Evolutionary conservation across 2,888 invertebrate species (phyloP).

Genomic region (Embidobia sp.): DNA sequence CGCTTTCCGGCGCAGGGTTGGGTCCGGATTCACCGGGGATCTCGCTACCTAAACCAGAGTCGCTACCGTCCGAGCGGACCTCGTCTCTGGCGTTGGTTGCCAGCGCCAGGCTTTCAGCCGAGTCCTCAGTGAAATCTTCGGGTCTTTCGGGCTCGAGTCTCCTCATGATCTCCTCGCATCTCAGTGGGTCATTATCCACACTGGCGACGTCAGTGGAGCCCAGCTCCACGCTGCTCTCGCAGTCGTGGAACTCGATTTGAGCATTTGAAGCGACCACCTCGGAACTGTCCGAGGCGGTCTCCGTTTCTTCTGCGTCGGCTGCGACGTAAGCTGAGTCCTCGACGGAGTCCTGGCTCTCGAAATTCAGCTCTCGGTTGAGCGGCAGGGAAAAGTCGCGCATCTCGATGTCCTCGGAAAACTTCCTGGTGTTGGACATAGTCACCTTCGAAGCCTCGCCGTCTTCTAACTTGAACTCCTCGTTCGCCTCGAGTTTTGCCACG

Average conservation of each 20-base stretch:
- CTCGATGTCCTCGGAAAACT: constrained; percentile 59
- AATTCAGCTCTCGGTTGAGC: constrained; percentile 13
- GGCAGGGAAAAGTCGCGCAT: constrained; percentile 41
- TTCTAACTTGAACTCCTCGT: constrained; percentile 58
- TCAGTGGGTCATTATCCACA: constrained; percentile 71
- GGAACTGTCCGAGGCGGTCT: constrained; percentile 76
- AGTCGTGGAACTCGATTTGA: constrained; percentile 59
- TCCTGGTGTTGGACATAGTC: constrained; percentile 46
- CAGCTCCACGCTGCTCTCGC: constrained; percentile 66
- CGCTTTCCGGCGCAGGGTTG: constrained; percentile 80
- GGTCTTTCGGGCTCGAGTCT: constrained; percentile 76
- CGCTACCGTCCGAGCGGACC: constrained; percentile 89
- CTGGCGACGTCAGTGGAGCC: constrained; percentile 65
- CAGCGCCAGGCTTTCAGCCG: constrained; percentile 77
- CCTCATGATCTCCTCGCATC: constrained; percentile 72
- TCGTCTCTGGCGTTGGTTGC: constrained; percentile 77
- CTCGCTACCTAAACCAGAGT: constrained; percentile 92
- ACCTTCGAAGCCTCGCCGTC: constrained; percentile 38
- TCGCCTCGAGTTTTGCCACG: constrained; percentile 66
- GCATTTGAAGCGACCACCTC: constrained; percentile 68
- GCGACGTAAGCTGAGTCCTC: constrained; percentile 61
- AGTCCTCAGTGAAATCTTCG: constrained; percentile 78
- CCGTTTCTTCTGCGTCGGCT: constrained; percentile 73
- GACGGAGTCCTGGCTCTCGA: constrained; percentile 25
- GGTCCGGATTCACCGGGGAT: constrained; percentile 84